These are phyloP conservation scores for Saccostrea cuccullata DNA, from an alignment of 1,140 invertebrate species.

Conservation along the genomic window DNA sequence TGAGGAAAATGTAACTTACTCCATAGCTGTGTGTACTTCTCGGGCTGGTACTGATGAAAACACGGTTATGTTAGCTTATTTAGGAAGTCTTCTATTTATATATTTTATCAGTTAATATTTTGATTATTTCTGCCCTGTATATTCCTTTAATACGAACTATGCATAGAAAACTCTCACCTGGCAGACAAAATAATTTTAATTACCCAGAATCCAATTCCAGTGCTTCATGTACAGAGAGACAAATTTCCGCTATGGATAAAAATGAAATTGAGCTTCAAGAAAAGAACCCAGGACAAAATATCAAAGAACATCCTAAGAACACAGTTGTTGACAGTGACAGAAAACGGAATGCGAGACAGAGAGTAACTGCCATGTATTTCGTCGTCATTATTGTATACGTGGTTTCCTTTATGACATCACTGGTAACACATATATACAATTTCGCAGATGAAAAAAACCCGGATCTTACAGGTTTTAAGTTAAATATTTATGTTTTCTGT, in stretches of 20 bases:
- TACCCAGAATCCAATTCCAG: background rate
- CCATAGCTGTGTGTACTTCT: background rate
- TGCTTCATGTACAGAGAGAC: background rate
- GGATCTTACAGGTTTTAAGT: background rate
- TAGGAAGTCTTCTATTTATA: background rate
- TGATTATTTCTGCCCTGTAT: background rate
- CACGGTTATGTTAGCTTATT: background rate
- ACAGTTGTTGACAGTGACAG: background rate
- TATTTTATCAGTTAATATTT: background rate
- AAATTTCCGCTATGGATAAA: background rate
- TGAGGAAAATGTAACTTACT: background rate
- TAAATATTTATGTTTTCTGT: background rate
- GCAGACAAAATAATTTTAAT: background rate
- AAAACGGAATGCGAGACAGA: background rate
- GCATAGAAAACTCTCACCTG: background rate
- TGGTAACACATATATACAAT: background rate
- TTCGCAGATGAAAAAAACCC: background rate
- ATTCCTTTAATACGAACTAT: background rate
- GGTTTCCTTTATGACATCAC: conserved; percentile 18
- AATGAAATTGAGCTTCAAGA: background rate
- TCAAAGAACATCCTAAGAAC: background rate
- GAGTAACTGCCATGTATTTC: background rate
- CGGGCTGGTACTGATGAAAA: background rate
- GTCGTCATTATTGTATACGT: background rate
- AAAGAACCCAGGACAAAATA: background rate